phyloP scores from a whole-genome alignment of 1,140 invertebrate species.

The Temnothorax nylanderi region DNA sequence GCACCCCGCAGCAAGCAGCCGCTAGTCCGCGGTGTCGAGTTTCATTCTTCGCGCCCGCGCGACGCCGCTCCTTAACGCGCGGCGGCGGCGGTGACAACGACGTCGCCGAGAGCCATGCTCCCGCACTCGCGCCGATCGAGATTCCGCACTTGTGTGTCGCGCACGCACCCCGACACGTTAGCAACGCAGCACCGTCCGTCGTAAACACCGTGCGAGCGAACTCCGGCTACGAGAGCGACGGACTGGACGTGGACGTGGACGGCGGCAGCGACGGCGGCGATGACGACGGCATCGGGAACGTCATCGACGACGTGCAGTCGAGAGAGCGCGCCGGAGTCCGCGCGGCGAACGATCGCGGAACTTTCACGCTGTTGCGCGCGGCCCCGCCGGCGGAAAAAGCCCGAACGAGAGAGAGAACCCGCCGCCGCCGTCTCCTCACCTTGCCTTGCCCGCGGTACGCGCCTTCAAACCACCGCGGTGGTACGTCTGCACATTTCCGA shows the following conservation, averaged over 20 bases:
- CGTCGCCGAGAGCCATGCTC: conserved; percentile 28
- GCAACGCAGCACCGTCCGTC: conserved; percentile 32
- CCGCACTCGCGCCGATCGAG: background rate
- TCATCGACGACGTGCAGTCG: conserved; percentile 11
- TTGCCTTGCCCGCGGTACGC: conserved; percentile 40
- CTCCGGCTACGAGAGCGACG: conserved; percentile 2
- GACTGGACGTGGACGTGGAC: too few species aligned
- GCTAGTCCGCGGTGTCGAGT: conserved; percentile 55
- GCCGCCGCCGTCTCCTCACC: conserved; percentile 5
- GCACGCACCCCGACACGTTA: conserved; percentile 17
- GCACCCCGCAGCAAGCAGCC: background rate
- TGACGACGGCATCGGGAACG: background rate
- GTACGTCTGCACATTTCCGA: conserved; percentile 70
- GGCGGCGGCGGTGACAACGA: conserved; percentile 8
- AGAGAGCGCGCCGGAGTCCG: conserved; percentile 26
- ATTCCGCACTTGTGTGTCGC: conserved; percentile 10
- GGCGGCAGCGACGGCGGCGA: background rate
- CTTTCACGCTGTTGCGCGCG: conserved; percentile 72
- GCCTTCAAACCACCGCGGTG: conserved; percentile 63
- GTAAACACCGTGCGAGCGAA: conserved; percentile 53
- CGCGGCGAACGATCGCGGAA: conserved; percentile 47
- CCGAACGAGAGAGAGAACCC: conserved; percentile 47
- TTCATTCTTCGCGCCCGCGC: conserved; percentile 58
- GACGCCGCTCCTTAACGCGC: conserved; percentile 7
- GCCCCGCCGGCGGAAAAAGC: conserved; percentile 67